Conservation (phyloP, 2,113 vertebrate genomes). For the Notechis scutatus region DNA sequence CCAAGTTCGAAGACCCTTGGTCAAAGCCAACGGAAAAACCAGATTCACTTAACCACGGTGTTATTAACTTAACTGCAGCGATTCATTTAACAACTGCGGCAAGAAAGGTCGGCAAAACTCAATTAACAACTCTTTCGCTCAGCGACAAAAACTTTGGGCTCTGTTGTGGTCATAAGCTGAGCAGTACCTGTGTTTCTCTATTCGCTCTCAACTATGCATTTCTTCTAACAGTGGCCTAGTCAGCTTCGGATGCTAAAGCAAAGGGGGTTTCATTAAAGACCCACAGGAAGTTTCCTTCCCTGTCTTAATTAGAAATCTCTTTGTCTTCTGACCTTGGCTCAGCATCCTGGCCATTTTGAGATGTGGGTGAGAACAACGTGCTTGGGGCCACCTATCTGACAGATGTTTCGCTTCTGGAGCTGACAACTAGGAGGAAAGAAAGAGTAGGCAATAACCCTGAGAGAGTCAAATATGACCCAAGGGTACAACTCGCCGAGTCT, state of each 20-base stretch:
- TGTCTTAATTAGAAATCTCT: background rate
- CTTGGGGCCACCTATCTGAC: background rate
- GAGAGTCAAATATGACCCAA: background rate
- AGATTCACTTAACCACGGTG: background rate
- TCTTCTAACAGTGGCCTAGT: background rate
- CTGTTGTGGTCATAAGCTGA: background rate
- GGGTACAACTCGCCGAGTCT: background rate
- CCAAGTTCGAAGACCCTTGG: too few species aligned
- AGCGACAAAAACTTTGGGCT: background rate
- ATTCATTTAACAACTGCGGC: background rate
- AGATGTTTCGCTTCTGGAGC: background rate
- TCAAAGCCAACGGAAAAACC: too few species aligned
- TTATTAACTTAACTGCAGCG: background rate
- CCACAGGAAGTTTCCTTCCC: background rate
- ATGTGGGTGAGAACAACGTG: background rate
- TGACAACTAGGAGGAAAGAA: too few species aligned
- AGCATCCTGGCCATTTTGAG: background rate
- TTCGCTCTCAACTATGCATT: background rate
- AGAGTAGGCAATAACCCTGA: background rate
- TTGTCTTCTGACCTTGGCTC: background rate
- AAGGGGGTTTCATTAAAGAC: background rate
- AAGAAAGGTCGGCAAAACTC: background rate
- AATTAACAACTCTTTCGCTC: background rate
- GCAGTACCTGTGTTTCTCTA: background rate
- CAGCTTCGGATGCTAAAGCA: background rate